Evolutionary conservation across 2,797 vertebrate genomes (phyloP).

Genomic region (Sus cebifrons): DNA sequence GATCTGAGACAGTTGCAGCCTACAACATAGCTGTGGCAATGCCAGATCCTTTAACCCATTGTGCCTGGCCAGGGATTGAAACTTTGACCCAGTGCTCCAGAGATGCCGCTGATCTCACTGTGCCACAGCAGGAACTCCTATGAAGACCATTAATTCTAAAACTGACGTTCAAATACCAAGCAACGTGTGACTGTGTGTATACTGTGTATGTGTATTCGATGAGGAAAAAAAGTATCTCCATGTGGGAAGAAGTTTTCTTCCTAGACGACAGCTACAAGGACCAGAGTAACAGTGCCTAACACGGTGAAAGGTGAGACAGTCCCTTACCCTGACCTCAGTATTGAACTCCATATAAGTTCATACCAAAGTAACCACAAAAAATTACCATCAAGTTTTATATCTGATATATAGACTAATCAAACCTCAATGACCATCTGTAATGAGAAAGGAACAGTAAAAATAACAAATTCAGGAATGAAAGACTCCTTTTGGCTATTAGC

Average conservation of each 20-base stretch:
- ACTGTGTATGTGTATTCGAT: background rate
- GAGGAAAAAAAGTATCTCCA: background rate
- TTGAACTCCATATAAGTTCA: background rate
- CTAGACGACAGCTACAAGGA: background rate
- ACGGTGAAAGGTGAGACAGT: background rate
- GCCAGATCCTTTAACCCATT: too few species aligned
- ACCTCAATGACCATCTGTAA: background rate
- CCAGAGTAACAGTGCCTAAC: background rate
- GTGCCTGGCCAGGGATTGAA: too few species aligned
- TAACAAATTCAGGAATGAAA: constrained; percentile 13
- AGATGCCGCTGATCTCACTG: too few species aligned
- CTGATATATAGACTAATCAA: background rate
- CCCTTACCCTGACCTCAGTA: background rate
- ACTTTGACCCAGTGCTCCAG: too few species aligned
- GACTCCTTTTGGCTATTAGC: background rate
- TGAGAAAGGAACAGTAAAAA: constrained; percentile 6
- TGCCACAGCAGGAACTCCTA: too few species aligned
- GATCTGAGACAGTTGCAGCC: too few species aligned
- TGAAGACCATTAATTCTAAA: background rate
- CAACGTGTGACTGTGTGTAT: background rate
- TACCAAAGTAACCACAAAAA: background rate
- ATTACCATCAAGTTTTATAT: background rate
- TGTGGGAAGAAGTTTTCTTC: background rate
- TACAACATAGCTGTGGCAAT: too few species aligned
- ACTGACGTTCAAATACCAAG: constrained; percentile 33